Evolutionary conservation across 2,888 invertebrate species (phyloP).

Genomic region (Tetheella fluctuosa): DNA sequence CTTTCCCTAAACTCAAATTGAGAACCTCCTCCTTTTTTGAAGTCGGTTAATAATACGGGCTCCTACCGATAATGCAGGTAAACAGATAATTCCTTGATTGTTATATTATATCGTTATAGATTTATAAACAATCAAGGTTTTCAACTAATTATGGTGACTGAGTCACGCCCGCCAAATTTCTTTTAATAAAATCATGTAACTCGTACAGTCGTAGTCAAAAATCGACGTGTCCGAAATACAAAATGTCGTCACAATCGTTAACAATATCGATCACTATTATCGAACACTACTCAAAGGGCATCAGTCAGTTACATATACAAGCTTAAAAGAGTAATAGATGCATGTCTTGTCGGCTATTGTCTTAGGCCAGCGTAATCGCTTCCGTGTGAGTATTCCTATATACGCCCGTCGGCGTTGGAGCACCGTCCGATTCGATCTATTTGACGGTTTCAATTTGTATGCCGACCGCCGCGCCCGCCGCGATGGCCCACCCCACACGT

Average conservation of each 20-base stretch:
- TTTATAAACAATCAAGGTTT: no score
- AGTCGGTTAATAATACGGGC: no score
- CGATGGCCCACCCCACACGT: slow-evolving; percentile 68
- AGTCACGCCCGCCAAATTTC: no score
- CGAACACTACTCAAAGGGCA: slow-evolving; percentile 61
- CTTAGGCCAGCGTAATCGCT: slow-evolving; percentile 73
- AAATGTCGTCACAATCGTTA: slow-evolving; percentile 29
- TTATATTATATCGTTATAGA: no score
- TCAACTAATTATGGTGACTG: no score
- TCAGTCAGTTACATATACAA: slow-evolving; percentile 58
- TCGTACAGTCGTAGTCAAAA: slow-evolving; percentile 18
- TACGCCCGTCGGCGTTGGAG: slow-evolving; percentile 35
- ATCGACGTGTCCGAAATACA: slow-evolving; percentile 32
- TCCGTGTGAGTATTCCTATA: slow-evolving; percentile 71
- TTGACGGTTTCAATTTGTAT: slow-evolving; percentile 74
- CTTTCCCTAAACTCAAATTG: no score
- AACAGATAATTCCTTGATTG: no score
- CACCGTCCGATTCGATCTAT: slow-evolving; percentile 43
- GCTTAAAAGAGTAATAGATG: slow-evolving; percentile 79
- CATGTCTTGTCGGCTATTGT: slow-evolving; percentile 80
- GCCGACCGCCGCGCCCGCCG: slow-evolving; percentile 57
- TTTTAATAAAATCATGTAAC: slow-evolving; percentile 25
- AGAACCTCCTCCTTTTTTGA: no score
- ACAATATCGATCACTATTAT: slow-evolving; percentile 51
- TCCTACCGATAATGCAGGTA: no score